These are phyloP conservation scores for Eumeta japonica DNA, from an alignment of 1,140 invertebrate species.

Conservation along the genomic window DNA sequence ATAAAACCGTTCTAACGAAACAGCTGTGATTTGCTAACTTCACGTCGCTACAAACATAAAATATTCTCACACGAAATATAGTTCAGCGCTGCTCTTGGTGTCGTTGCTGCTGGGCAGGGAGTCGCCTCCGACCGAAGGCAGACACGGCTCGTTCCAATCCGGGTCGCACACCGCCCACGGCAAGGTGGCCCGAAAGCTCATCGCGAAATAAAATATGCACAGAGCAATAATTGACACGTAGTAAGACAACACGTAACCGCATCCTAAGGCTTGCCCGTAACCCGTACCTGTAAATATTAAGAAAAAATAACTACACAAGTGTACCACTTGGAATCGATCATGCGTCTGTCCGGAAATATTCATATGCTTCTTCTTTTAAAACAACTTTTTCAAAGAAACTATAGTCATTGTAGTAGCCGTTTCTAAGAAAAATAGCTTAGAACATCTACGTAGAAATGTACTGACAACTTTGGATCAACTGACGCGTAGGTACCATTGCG, in stretches of 20 bases:
- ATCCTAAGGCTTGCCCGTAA: constrained; percentile 73
- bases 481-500: no score
- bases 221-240: constrained; percentile 80
- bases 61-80: constrained; percentile 30
- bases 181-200: constrained; percentile 63
- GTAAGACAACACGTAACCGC: constrained; percentile 70
- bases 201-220: constrained; percentile 71
- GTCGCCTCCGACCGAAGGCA: constrained; percentile 25
- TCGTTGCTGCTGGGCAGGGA: constrained; percentile 12
- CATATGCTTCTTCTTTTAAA: no score
- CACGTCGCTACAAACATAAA: constrained; percentile 4
- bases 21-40: no score
- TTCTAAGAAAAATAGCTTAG: no score
- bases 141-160: constrained; percentile 56
- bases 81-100: constrained; percentile 39
- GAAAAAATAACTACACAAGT: constrained; percentile 3
- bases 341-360: no score
- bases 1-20: no score
- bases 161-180: constrained; percentile 67
- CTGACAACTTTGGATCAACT: no score
- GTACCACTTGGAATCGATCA: no score
- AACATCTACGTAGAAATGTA: no score
- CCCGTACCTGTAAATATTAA: constrained; percentile 67
- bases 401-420: no score
- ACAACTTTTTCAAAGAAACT: no score